Evolutionary conservation across 2,888 invertebrate species (phyloP).

Genomic region (Volucella bombylans): DNA sequence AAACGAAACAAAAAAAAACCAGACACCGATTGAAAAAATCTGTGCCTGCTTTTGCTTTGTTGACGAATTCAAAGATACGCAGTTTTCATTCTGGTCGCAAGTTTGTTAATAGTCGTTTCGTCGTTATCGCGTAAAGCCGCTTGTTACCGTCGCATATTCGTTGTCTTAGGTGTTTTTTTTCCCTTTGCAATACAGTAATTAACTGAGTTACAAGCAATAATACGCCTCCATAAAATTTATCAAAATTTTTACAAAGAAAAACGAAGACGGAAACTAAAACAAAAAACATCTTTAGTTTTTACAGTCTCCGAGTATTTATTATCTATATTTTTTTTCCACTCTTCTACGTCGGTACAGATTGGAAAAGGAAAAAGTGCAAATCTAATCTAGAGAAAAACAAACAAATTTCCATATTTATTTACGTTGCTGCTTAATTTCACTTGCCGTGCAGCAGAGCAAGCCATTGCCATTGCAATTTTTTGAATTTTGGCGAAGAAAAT

Average conservation of each 20-base stretch:
- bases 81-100: constrained; percentile 65
- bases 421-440: constrained; percentile 36
- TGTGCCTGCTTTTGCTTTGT: constrained; percentile 55
- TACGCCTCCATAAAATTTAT: not conserved
- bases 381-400: not conserved
- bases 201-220: not conserved
- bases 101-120: constrained; percentile 14
- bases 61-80: constrained; percentile 68
- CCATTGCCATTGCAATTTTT: constrained; percentile 17
- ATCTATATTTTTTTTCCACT: not conserved
- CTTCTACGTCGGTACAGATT: no score
- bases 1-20: constrained; percentile 36
- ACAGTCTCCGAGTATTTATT: constrained; percentile 24
- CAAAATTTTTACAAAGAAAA: not conserved
- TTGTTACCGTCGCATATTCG: constrained; percentile 17
- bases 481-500: constrained; percentile 3
- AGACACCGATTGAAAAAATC: constrained; percentile 25
- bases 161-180: constrained; percentile 26
- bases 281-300: constrained; percentile 39
- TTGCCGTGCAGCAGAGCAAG: constrained; percentile 17
- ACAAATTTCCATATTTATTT: constrained; percentile 53
- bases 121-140: not conserved
- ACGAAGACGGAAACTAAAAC: not conserved
- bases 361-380: constrained; percentile 35
- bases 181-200: not conserved